phyloP scores from a whole-genome alignment of 2,888 invertebrate species.

The Eupithecia pulchellata region DNA sequence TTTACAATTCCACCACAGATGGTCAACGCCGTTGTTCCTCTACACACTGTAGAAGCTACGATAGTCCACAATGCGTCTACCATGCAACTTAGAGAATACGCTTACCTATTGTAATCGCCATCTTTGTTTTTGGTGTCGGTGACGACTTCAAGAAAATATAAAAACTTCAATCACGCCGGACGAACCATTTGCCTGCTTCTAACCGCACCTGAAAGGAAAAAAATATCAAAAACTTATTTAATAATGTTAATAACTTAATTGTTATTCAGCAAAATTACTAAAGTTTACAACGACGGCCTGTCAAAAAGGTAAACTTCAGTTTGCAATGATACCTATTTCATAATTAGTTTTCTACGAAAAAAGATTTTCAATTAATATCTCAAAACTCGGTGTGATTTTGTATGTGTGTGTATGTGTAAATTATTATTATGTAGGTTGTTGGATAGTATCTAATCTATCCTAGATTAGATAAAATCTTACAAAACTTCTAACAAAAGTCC shows the following conservation, averaged over 20 bases:
- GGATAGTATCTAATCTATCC: too few relatives aligned
- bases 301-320: neutral
- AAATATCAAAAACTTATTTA: neutral
- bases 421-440: neutral
- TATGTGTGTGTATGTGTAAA: neutral
- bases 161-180: slow-evolving; percentile 41
- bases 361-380: neutral
- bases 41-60: neutral
- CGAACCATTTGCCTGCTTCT: slow-evolving; percentile 29
- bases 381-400: too few relatives aligned
- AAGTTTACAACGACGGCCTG: neutral
- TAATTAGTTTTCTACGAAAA: neutral
- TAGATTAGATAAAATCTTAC: too few relatives aligned
- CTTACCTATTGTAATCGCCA: slow-evolving; percentile 59
- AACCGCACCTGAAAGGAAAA: slow-evolving; percentile 46
- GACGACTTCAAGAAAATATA: neutral
- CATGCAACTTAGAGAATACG: neutral
- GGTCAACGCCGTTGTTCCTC: neutral
- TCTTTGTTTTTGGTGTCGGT: slow-evolving; percentile 36
- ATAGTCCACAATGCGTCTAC: neutral
- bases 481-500: too few relatives aligned
- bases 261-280: neutral
- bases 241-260: neutral
- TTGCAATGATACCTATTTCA: neutral
- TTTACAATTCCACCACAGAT: too few relatives aligned